These are phyloP conservation scores for Salvator merianae DNA, from an alignment of 2,113 vertebrate species.

Conservation along the genomic window DNA sequence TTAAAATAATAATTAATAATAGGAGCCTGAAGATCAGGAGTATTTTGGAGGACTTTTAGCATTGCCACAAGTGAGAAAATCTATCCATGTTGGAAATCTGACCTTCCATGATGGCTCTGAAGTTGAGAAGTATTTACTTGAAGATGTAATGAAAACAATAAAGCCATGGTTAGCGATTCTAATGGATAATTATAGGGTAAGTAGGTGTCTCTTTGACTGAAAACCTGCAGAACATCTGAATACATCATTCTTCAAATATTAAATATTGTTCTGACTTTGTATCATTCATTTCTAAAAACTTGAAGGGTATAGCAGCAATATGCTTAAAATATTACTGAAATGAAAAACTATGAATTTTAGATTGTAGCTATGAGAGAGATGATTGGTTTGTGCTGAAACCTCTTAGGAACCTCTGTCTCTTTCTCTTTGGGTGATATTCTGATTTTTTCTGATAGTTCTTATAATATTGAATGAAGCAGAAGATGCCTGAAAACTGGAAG, in stretches of 20 bases:
- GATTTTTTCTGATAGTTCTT: too few species aligned
- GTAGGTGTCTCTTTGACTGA: slow-evolving; percentile 4
- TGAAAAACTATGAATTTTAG: too few species aligned
- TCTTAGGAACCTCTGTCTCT: too few species aligned
- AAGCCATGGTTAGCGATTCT: slow-evolving; percentile 87
- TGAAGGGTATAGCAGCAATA: too few species aligned
- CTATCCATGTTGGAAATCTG: slow-evolving; percentile 85
- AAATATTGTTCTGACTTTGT: neutral
- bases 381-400: too few species aligned
- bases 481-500: too few species aligned
- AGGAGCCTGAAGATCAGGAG: slow-evolving; percentile 79
- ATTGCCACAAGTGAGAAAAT: slow-evolving; percentile 75
- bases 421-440: too few species aligned
- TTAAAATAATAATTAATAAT: slow-evolving; percentile 17
- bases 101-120: slow-evolving; percentile 77
- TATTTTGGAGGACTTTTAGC: slow-evolving; percentile 82
- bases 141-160: slow-evolving; percentile 84
- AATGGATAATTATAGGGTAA: slow-evolving; percentile 88
- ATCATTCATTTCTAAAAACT: neutral
- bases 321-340: too few species aligned
- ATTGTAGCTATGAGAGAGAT: too few species aligned
- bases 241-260: neutral
- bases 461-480: too few species aligned
- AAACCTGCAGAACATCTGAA: neutral
- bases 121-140: slow-evolving; percentile 81